Evolutionary conservation across 2,797 vertebrate genomes (phyloP).

Genomic region (Megaceryle alcyon): DNA sequence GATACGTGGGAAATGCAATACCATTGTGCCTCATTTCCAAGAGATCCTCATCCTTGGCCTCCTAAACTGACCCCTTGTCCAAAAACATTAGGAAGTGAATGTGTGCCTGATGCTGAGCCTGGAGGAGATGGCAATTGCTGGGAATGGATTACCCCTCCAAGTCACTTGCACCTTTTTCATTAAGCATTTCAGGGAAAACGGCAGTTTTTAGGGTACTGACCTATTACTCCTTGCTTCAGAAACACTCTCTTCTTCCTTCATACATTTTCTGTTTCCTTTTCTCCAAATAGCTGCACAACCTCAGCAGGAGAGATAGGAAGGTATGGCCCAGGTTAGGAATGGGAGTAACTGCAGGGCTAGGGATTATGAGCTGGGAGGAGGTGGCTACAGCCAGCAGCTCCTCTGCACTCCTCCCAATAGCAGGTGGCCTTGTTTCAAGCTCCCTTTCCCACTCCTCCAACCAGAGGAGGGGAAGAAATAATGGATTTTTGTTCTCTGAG

Average conservation of each 20-base stretch:
- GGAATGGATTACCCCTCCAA: background rate
- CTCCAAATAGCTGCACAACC: background rate
- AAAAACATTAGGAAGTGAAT: background rate
- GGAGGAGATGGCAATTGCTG: background rate
- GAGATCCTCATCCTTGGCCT: background rate
- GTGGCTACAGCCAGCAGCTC: background rate
- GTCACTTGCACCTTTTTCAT: background rate
- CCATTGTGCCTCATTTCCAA: background rate
- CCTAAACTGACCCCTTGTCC: background rate
- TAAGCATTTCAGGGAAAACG: background rate
- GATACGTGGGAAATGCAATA: background rate
- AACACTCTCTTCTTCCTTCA: background rate
- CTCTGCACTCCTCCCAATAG: background rate
- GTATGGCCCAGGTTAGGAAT: fast-evolving
- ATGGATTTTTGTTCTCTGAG: background rate
- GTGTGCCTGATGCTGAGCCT: background rate
- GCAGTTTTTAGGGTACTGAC: background rate
- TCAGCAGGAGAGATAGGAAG: background rate
- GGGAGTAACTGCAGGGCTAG: background rate
- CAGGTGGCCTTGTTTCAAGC: background rate
- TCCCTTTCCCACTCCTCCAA: background rate
- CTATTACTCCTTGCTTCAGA: background rate
- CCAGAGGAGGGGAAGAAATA: background rate
- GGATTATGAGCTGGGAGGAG: background rate
- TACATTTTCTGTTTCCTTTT: background rate